These are phyloP conservation scores for Latrodectus hesperus DNA, from an alignment of 2,888 invertebrate species.

Conservation along the genomic window DNA sequence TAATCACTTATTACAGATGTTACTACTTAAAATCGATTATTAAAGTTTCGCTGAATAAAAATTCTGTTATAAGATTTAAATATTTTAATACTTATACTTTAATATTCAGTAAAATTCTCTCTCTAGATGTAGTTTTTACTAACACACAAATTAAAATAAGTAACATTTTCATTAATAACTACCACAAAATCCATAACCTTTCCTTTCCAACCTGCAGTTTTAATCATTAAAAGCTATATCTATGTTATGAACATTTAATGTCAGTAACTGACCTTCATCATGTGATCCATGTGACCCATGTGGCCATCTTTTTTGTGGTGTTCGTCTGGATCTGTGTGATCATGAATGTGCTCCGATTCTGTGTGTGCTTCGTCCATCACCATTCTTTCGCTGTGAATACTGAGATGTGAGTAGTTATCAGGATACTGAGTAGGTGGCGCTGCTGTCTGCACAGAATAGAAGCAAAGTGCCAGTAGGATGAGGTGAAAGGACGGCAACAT, in stretches of 20 bases:
- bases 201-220: no score
- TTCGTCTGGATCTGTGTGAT: no score
- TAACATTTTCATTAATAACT: neutral
- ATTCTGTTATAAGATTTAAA: no score
- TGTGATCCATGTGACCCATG: conserved; percentile 17
- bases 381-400: conserved; percentile 19
- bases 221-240: neutral
- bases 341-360: neutral
- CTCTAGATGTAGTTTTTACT: no score
- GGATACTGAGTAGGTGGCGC: neutral
- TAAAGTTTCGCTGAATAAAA: no score
- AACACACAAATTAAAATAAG: no score
- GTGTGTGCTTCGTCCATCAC: conserved; percentile 31
- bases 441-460: neutral
- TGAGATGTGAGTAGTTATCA: neutral
- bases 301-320: conserved; percentile 6
- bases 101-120: neutral
- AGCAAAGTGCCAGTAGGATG: neutral
- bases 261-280: neutral
- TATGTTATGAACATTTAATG: neutral
- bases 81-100: neutral
- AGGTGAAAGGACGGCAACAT: neutral
- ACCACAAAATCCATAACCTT: neutral
- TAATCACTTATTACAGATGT: no score
- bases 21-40: no score